These are phyloP conservation scores for Rhagoletis pomonella DNA, from an alignment of 1,140 invertebrate genomes.

Conservation along the genomic window DNA sequence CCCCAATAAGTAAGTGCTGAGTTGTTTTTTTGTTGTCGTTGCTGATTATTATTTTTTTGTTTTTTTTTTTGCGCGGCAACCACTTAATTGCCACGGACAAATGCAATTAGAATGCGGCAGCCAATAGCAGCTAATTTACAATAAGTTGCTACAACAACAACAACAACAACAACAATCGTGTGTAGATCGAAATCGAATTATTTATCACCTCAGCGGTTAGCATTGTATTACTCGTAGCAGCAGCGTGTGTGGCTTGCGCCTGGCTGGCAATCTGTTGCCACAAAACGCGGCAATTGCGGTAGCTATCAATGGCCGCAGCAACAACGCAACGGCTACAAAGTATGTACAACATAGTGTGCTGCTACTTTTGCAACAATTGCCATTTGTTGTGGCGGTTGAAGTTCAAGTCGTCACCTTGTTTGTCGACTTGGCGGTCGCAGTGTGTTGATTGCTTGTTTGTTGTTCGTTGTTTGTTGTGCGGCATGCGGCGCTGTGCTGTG, in stretches of 20 bases:
- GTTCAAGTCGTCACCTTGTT: constrained; percentile 50
- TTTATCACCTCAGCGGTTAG: constrained; percentile 39
- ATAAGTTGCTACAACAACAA: constrained; percentile 8
- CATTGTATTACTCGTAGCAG: not conserved
- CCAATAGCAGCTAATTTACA: constrained; percentile 41
- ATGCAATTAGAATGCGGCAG: constrained; percentile 43
- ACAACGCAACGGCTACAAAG: not conserved
- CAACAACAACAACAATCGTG: not conserved
- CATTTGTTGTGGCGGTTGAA: constrained; percentile 40
- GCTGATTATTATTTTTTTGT: too few species aligned
- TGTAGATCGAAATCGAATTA: constrained; percentile 48
- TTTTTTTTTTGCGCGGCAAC: too few species aligned
- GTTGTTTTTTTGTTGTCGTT: too few species aligned
- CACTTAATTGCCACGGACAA: not conserved
- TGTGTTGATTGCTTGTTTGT: constrained; percentile 23
- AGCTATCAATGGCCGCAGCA: constrained; percentile 31
- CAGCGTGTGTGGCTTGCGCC: constrained; percentile 13
- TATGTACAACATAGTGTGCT: not conserved
- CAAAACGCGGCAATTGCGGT: constrained; percentile 27
- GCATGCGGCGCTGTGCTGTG: too few species aligned
- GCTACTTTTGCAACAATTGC: constrained; percentile 17
- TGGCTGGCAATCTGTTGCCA: constrained; percentile 15
- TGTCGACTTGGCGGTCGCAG: constrained; percentile 14
- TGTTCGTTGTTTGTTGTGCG: too few species aligned
- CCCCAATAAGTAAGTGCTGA: too few species aligned